These are phyloP conservation scores for Phrynocephalus guinanensis DNA, from an alignment of 2,797 vertebrate species.

Conservation along the genomic window DNA sequence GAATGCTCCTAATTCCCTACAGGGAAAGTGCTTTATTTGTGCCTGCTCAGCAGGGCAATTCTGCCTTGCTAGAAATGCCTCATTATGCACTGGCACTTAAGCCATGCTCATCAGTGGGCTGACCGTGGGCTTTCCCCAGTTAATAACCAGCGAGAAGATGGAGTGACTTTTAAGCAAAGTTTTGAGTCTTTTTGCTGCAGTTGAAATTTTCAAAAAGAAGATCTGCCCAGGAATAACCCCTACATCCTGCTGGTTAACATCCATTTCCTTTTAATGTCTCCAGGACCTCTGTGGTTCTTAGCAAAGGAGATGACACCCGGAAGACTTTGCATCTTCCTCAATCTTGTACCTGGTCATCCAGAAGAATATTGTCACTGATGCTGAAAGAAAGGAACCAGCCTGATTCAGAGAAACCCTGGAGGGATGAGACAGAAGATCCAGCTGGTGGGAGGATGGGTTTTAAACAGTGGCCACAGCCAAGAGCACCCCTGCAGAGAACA, in stretches of 20 bases:
- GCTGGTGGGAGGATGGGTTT: slow-evolving; percentile 34
- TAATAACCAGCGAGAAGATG: slow-evolving; percentile 17
- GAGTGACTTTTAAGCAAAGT: slow-evolving; percentile 3
- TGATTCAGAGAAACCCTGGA: slow-evolving; percentile 6
- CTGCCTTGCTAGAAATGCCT: slow-evolving; percentile 14
- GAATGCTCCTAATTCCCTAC: slow-evolving; percentile 11
- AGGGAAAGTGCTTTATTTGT: slow-evolving; percentile 26
- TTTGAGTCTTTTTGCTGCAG: background rate
- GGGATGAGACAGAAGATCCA: background rate
- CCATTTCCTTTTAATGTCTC: slow-evolving; percentile 35
- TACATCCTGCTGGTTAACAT: background rate
- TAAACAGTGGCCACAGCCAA: slow-evolving; percentile 20
- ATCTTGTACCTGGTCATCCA: slow-evolving; percentile 9
- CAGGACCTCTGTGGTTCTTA: slow-evolving; percentile 23
- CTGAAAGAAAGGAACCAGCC: background rate
- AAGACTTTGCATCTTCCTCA: background rate
- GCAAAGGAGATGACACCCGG: slow-evolving; percentile 24
- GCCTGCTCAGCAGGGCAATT: background rate
- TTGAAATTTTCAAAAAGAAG: background rate
- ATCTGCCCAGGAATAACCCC: background rate
- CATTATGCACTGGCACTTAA: background rate
- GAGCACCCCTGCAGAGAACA: background rate
- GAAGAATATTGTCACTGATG: background rate
- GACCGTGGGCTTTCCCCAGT: background rate
- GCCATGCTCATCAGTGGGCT: background rate